These are phyloP conservation scores for Ceraclea dissimilis DNA, from an alignment of 2,888 invertebrate genomes.

Conservation along the genomic window DNA sequence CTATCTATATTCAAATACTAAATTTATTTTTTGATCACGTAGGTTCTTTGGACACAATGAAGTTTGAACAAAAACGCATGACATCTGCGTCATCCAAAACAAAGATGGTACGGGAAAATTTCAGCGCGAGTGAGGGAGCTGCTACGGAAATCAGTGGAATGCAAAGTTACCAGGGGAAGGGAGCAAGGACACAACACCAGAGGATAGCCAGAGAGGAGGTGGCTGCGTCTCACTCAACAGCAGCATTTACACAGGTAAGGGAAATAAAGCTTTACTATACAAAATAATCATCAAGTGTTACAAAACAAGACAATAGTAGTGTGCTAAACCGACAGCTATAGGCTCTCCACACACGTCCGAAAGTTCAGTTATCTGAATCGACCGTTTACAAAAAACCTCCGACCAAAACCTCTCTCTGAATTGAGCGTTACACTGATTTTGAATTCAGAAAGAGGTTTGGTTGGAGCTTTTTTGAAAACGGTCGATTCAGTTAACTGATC, in stretches of 20 bases:
- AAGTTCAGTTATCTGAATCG: no score
- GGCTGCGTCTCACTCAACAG: slow-evolving; percentile 39
- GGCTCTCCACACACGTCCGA: no score
- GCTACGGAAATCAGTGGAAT: slow-evolving; percentile 31
- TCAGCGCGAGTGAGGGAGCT: slow-evolving; percentile 59
- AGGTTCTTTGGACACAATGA: slow-evolving; percentile 55
- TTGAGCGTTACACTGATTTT: no score
- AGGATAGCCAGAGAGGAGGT: slow-evolving; percentile 55
- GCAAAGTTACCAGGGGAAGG: slow-evolving; percentile 13
- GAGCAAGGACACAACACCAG: slow-evolving; percentile 6
- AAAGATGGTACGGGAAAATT: slow-evolving; percentile 76
- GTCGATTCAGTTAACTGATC: no score
- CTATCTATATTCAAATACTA: background rate
- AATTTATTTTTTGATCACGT: background rate
- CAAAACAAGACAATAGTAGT: no score
- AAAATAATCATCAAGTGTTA: no score
- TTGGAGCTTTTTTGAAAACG: no score
- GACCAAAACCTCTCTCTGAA: no score
- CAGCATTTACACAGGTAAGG: slow-evolving; percentile 69
- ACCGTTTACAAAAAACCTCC: no score
- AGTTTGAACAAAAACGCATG: slow-evolving; percentile 77
- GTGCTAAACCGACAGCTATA: no score
- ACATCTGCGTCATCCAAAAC: slow-evolving; percentile 63
- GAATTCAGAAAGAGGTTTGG: no score
- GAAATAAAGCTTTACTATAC: background rate